Percentiles rank a stretch among this genome's conserved stretches.
Evolutionary conservation across 2,113 vertebrate species (phyloP).

Genomic region (Phalacrocorax carbo): DNA sequence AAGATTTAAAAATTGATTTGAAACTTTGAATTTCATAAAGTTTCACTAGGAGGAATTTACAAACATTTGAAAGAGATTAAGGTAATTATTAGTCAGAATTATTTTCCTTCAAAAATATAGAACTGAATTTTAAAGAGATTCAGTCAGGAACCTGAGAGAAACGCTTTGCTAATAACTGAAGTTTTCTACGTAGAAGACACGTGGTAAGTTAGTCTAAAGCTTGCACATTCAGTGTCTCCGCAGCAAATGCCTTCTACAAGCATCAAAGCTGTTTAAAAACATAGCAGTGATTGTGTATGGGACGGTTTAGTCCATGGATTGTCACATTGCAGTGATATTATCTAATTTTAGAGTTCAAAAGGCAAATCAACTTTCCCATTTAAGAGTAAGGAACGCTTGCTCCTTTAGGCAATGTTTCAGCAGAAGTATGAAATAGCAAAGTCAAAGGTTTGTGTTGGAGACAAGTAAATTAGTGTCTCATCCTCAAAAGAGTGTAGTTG

Average conservation of each 20-base stretch:
- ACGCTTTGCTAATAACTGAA: neutral
- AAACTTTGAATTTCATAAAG: neutral
- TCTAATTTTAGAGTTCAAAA: neutral
- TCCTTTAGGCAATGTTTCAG: neutral
- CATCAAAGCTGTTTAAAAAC: neutral
- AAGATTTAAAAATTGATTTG: neutral
- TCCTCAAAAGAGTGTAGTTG: neutral
- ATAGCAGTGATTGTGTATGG: neutral
- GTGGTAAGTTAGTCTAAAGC: neutral
- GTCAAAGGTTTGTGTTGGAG: neutral
- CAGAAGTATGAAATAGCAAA: neutral
- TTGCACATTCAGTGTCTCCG: neutral
- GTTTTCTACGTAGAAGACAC: neutral
- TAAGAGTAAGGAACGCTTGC: neutral
- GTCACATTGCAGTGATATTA: neutral
- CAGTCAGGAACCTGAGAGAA: neutral
- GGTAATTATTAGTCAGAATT: neutral
- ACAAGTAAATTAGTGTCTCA: neutral
- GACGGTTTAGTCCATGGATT: neutral
- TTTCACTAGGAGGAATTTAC: neutral
- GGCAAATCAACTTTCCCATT: neutral
- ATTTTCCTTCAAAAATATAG: too few relatives aligned
- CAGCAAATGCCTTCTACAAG: neutral
- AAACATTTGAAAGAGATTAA: neutral
- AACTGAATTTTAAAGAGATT: neutral